Evolutionary conservation across 1,140 invertebrate genomes (phyloP).

Genomic region (Thaumatotibia leucotreta): DNA sequence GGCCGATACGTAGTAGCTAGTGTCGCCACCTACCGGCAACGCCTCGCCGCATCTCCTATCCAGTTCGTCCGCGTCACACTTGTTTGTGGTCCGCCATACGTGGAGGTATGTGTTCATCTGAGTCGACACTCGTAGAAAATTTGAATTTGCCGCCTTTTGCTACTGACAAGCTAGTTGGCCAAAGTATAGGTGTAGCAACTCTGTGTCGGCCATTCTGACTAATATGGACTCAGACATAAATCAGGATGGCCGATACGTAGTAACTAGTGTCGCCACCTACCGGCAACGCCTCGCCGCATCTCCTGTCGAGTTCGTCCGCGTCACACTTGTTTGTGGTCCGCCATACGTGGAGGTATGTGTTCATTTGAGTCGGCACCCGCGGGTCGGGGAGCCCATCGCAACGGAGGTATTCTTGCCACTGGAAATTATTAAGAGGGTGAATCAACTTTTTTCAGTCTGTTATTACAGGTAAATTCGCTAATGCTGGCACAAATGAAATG

Average conservation of each 20-base stretch:
- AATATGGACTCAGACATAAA: too few relatives aligned
- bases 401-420: constrained; percentile 81
- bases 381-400: constrained; percentile 82
- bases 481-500: too few relatives aligned
- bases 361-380: constrained; percentile 77
- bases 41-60: constrained; percentile 59
- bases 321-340: constrained; percentile 61
- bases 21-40: constrained; percentile 51
- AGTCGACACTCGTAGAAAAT: constrained; percentile 73
- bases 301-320: constrained; percentile 61
- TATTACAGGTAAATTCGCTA: too few relatives aligned
- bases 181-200: too few relatives aligned
- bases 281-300: constrained; percentile 64
- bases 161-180: too few relatives aligned
- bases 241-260: too few relatives aligned
- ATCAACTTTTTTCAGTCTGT: too few relatives aligned
- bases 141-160: too few relatives aligned
- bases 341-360: constrained; percentile 81
- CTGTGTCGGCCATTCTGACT: too few relatives aligned
- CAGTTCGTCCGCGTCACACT: constrained; percentile 69
- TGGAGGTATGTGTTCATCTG: constrained; percentile 82
- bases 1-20: too few relatives aligned
- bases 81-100: constrained; percentile 73
- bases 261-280: too few relatives aligned
- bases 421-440: constrained; percentile 21